These are phyloP conservation scores for Beroe forskalii DNA, from an alignment of 37 sponge, comb jelly and placozoan species.

Conservation along the genomic window DNA sequence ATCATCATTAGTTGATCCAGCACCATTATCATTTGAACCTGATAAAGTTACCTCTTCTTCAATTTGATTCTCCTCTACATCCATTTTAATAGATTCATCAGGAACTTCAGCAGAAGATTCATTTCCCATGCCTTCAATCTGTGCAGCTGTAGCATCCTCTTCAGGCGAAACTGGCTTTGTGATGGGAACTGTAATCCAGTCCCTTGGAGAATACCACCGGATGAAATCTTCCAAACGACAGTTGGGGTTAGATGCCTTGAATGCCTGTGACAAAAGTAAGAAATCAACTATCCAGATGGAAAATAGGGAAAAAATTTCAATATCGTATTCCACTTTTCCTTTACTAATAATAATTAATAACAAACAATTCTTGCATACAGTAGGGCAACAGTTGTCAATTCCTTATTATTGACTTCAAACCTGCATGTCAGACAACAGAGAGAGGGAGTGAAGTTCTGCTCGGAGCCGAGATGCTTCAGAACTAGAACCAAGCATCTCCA, in stretches of 20 bases:
- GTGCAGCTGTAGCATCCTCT: constrained; percentile 8
- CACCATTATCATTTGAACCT: no score
- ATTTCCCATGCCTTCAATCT: background rate
- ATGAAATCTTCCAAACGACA: constrained; percentile 95
- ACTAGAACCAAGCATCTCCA: constrained; percentile 84
- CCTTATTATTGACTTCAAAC: constrained; percentile 70
- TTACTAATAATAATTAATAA: background rate
- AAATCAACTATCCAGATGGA: background rate
- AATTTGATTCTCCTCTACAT: background rate
- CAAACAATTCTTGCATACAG: background rate
- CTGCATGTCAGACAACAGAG: constrained; percentile 98
- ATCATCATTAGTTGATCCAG: background rate
- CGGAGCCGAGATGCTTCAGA: constrained; percentile 83
- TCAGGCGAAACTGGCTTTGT: background rate
- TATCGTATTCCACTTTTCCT: background rate
- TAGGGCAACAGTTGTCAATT: no score
- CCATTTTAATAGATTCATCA: background rate
- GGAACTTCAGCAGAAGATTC: background rate
- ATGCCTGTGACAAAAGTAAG: constrained; percentile 25
- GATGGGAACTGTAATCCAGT: constrained; percentile 76
- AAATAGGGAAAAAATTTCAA: background rate
- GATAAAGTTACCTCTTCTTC: no score
- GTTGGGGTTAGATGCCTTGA: constrained; percentile 95
- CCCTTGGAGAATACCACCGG: constrained; percentile 98
- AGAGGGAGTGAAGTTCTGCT: constrained; percentile 89